Percentiles rank a stretch among this genome's conserved stretches.
Evolutionary conservation across 2,113 vertebrate genomes (phyloP).

Genomic region (Ammodytes marinus): DNA sequence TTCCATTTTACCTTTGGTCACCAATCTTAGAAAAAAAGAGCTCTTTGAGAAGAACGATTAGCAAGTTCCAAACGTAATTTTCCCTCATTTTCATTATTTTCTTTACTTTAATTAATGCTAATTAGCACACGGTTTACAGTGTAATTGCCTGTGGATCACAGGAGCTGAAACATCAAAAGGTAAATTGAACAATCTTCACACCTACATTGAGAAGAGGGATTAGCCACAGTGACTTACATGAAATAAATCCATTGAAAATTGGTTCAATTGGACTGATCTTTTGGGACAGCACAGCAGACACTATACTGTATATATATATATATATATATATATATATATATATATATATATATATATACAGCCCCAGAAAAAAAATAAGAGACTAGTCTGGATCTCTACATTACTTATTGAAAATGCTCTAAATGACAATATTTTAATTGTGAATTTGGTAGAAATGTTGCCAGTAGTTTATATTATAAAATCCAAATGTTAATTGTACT

Average conservation of each 20-base stretch:
- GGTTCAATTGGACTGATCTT: conserved; percentile 76
- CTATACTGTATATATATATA: too few relatives aligned
- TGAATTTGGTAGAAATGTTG: too few relatives aligned
- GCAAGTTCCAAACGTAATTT: conserved; percentile 53
- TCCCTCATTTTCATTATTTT: conserved; percentile 48
- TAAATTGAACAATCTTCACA: conserved; percentile 72
- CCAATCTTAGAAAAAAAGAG: conserved; percentile 1
- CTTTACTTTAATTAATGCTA: conserved; percentile 72
- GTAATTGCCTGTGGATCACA: conserved; percentile 74
- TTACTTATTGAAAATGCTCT: too few relatives aligned
- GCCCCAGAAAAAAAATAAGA: too few relatives aligned
- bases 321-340: too few relatives aligned
- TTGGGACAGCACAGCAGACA: conserved; percentile 34
- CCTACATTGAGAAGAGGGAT: conserved; percentile 41
- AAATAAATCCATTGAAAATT: conserved; percentile 65
- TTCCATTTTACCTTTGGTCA: conserved; percentile 12
- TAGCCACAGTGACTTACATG: conserved; percentile 48
- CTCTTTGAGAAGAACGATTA: conserved; percentile 38
- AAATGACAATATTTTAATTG: too few relatives aligned
- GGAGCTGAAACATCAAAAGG: conserved; percentile 72
- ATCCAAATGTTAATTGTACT: too few relatives aligned
- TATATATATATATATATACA: too few relatives aligned
- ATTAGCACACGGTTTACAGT: conserved; percentile 68
- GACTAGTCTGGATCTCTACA: too few relatives aligned
- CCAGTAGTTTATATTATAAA: too few relatives aligned